Percentiles rank a stretch among this genome's conserved stretches.
phyloP scores from a whole-genome alignment of 2,888 invertebrate species.

The Myathropa florea region DNA sequence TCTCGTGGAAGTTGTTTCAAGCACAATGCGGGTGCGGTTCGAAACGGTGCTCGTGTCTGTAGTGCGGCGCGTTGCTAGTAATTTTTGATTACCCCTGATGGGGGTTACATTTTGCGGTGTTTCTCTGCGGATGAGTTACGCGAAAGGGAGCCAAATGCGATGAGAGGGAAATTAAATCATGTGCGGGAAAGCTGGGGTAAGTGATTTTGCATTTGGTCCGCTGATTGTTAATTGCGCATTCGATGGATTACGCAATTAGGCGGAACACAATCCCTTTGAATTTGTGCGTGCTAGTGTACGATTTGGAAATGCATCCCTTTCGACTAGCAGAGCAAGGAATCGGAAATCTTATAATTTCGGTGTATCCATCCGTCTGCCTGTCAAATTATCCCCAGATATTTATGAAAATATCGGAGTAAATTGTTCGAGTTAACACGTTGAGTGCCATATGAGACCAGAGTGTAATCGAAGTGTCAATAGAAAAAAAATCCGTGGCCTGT shows the following conservation, averaged over 20 bases:
- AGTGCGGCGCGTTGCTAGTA: neutral
- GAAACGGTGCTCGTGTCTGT: neutral
- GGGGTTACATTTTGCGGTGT: neutral
- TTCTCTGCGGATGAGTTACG: neutral
- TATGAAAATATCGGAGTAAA: too few species aligned
- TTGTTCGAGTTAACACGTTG: too few species aligned
- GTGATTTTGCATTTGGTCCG: neutral
- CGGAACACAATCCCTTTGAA: too few species aligned
- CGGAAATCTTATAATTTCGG: too few species aligned
- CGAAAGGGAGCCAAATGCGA: neutral
- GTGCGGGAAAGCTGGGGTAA: neutral
- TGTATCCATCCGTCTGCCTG: too few species aligned
- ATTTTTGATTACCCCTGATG: slow-evolving; percentile 13
- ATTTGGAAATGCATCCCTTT: too few species aligned
- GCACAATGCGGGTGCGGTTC: slow-evolving; percentile 3
- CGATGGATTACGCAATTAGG: neutral
- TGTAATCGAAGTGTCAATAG: too few species aligned
- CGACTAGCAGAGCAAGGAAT: too few species aligned
- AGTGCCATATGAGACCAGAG: too few species aligned
- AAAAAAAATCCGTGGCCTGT: too few species aligned
- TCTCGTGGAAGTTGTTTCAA: slow-evolving; percentile 5
- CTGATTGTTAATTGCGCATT: neutral
- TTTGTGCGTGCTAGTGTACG: too few species aligned
- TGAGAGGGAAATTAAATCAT: neutral
- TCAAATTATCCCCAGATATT: too few species aligned